A percentile compares a stretch with the other conserved stretches of the same genome.
These are phyloP conservation scores for Megalurothrips usitatus DNA, from an alignment of 2,888 invertebrate genomes.

Conservation along the genomic window DNA sequence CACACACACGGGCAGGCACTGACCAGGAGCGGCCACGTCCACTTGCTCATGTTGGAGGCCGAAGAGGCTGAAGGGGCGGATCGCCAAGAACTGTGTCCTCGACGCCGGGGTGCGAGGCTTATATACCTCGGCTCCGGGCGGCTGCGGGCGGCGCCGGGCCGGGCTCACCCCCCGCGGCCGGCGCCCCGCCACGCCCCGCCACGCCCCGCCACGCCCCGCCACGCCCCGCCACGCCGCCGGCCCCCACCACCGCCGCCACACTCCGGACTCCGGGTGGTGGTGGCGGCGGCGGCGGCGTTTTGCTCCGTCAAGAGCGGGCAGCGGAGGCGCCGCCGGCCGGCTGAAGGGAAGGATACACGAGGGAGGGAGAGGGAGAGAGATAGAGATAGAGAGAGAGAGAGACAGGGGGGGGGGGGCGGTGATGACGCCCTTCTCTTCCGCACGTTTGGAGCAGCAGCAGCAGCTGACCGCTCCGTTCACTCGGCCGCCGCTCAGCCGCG, in stretches of 20 bases:
- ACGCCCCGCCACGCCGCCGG: not conserved
- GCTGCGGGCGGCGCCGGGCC: too few species aligned
- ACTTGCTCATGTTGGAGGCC: slow-evolving; percentile 10
- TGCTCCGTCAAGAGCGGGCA: not conserved
- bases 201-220: not conserved
- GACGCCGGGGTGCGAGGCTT: not conserved
- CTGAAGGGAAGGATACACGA: too few species aligned
- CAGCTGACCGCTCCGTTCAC: slow-evolving; percentile 20
- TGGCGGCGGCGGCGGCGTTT: not conserved
- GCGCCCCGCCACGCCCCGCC: not conserved
- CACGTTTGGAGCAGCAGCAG: not conserved
- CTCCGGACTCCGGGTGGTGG: not conserved
- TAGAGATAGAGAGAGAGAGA: not conserved
- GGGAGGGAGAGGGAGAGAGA: not conserved
- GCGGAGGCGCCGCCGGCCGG: not conserved
- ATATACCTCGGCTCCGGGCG: not conserved
- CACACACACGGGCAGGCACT: not conserved
- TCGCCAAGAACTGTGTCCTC: not conserved
- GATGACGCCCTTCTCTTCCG: slow-evolving; percentile 21
- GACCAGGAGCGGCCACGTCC: slow-evolving; percentile 21
- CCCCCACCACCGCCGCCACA: not conserved
- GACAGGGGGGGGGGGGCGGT: not conserved
- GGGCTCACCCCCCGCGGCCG: not conserved
- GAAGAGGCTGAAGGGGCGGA: not conserved
- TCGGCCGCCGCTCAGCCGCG: not conserved